Evolutionary conservation across 2,888 invertebrate species (phyloP).

Genomic region (Xestia xanthographa): DNA sequence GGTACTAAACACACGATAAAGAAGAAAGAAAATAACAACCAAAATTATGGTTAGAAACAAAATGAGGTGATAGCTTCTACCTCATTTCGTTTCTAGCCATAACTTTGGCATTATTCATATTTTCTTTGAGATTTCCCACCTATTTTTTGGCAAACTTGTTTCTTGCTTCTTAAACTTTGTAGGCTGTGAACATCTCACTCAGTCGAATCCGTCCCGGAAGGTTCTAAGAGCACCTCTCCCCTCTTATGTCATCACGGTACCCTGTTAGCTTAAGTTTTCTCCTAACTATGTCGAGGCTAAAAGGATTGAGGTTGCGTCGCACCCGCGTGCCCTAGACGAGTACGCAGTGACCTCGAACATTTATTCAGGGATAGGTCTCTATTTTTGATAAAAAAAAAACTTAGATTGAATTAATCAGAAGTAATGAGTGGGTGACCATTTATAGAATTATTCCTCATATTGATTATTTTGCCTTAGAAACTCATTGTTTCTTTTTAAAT

Average conservation of each 20-base stretch:
- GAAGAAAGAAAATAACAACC: too few relatives aligned
- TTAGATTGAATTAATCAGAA: background rate
- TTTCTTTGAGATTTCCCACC: background rate
- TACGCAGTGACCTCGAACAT: conserved; percentile 15
- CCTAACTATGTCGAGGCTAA: conserved; percentile 35
- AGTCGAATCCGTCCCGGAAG: conserved; percentile 19
- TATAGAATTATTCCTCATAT: background rate
- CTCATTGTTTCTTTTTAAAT: background rate
- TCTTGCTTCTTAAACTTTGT: background rate
- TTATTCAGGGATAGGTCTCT: background rate
- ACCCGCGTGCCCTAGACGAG: conserved; percentile 5
- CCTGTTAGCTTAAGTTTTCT: conserved; percentile 38
- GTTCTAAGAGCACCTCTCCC: conserved; percentile 28
- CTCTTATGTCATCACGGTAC: conserved; percentile 27
- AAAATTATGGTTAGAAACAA: too few relatives aligned
- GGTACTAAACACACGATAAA: too few relatives aligned
- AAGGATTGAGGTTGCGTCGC: conserved; percentile 44
- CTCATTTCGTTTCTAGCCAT: background rate
- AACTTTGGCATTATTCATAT: background rate
- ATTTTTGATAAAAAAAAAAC: background rate
- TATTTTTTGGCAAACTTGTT: background rate
- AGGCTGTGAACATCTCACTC: conserved; percentile 23
- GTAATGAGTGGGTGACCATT: background rate
- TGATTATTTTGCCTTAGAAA: background rate
- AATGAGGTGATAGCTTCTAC: too few relatives aligned